phyloP scores from a whole-genome alignment of 1,140 invertebrate genomes.

The Archivesica marissinica region DNA sequence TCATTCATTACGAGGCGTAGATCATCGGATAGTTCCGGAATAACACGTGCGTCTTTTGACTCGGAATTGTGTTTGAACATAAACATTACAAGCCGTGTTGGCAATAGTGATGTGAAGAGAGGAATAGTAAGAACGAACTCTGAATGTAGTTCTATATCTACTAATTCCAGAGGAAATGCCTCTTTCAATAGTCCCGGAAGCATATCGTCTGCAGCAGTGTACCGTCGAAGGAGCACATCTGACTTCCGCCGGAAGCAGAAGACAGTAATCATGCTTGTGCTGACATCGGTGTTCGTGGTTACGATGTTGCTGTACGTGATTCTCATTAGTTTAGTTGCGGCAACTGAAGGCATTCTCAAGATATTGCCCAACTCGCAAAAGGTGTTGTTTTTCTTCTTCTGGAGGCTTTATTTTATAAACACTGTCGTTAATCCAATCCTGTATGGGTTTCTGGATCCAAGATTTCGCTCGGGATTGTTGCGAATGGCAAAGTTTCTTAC shows the following conservation, averaged over 20 bases:
- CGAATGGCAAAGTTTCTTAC: no score
- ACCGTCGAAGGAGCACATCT: background rate
- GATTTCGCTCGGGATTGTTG: constrained; percentile 32
- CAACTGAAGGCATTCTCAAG: constrained; percentile 9
- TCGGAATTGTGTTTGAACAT: background rate
- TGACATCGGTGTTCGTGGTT: constrained; percentile 34
- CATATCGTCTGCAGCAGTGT: background rate
- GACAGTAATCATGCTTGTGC: constrained; percentile 45
- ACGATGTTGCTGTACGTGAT: constrained; percentile 37
- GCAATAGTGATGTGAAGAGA: background rate
- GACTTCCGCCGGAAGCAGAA: constrained; percentile 36
- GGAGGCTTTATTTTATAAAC: constrained; percentile 47
- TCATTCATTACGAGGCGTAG: no score
- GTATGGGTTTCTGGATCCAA: constrained; percentile 44
- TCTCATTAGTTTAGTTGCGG: constrained; percentile 30
- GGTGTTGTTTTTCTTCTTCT: constrained; percentile 54
- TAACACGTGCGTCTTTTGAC: no score
- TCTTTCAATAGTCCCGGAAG: background rate
- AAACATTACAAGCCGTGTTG: background rate
- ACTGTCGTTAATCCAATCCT: constrained; percentile 43
- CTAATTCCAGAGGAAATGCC: background rate
- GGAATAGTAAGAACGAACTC: background rate
- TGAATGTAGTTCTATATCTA: background rate
- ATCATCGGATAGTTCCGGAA: no score
- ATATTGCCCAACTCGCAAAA: constrained; percentile 35